Evolutionary conservation across 1,140 invertebrate species (phyloP).

Genomic region (Danaus plexippus): DNA sequence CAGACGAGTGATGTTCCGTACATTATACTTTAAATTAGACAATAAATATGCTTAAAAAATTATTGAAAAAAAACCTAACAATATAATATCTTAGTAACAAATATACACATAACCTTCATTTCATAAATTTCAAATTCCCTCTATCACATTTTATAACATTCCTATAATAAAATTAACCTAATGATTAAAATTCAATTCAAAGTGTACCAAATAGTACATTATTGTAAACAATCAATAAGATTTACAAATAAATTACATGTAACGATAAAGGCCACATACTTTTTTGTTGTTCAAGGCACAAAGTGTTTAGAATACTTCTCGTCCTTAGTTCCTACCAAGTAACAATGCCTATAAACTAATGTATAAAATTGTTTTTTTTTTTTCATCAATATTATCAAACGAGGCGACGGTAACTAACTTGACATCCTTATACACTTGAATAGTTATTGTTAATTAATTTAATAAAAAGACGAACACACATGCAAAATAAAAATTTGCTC

Average conservation of each 20-base stretch:
- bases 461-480: conserved; percentile 32
- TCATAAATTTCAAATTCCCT: not conserved
- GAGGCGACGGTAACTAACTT: conserved; percentile 11
- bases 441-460: conserved; percentile 21
- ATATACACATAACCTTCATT: conserved; percentile 8
- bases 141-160: conserved; percentile 6
- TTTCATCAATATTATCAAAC: conserved; percentile 2
- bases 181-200: too few species aligned
- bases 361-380: not conserved
- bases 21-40: conserved; percentile 14
- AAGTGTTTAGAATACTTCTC: too few species aligned
- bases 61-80: conserved; percentile 10
- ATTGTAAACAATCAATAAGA: too few species aligned
- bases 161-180: too few species aligned
- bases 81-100: conserved; percentile 3
- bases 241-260: too few species aligned
- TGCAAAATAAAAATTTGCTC: conserved; percentile 31
- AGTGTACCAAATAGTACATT: too few species aligned
- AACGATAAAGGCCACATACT: too few species aligned
- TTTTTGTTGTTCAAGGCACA: too few species aligned
- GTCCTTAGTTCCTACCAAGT: too few species aligned
- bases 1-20: conserved; percentile 35
- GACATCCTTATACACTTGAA: conserved; percentile 12
- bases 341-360: not conserved
- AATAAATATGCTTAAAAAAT: conserved; percentile 24